phyloP scores from a whole-genome alignment of 2,888 invertebrate species.

The Eumacrocentrus americanus region DNA sequence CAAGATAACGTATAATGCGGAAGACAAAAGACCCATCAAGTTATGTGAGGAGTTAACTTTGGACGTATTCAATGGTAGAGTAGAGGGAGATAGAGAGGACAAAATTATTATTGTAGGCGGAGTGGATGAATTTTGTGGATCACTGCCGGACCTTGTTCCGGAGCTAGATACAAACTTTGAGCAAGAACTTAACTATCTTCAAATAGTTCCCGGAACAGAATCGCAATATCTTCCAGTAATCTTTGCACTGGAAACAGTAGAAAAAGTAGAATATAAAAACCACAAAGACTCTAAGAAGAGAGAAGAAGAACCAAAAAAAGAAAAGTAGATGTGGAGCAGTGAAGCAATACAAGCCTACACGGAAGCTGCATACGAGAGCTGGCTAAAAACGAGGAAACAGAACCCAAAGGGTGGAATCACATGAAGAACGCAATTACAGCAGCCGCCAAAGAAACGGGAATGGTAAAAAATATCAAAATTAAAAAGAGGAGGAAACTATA shows the following conservation, averaged over 20 bases:
- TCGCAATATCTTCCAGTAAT: conserved; percentile 25
- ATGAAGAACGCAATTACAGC: background rate
- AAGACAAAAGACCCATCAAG: background rate
- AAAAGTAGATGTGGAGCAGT: background rate
- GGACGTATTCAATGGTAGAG: background rate
- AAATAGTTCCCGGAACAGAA: conserved; percentile 6
- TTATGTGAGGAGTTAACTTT: background rate
- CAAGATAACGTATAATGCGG: background rate
- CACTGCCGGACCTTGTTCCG: background rate
- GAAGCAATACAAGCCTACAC: background rate
- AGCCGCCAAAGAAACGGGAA: background rate
- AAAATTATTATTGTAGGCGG: conserved; percentile 1
- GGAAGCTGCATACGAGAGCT: background rate
- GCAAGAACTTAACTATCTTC: too few species aligned
- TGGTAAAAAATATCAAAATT: background rate
- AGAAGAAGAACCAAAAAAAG: background rate
- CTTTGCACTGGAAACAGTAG: too few species aligned
- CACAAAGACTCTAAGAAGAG: too few species aligned
- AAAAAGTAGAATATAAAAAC: too few species aligned
- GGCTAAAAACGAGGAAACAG: background rate
- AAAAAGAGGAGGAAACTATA: background rate
- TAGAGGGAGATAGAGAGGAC: background rate
- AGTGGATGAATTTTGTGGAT: background rate
- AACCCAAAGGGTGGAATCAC: background rate
- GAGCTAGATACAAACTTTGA: too few species aligned